Base-by-base conservation (phyloP, 2,888 invertebrate species). In the Tridacna crocea region DNA sequence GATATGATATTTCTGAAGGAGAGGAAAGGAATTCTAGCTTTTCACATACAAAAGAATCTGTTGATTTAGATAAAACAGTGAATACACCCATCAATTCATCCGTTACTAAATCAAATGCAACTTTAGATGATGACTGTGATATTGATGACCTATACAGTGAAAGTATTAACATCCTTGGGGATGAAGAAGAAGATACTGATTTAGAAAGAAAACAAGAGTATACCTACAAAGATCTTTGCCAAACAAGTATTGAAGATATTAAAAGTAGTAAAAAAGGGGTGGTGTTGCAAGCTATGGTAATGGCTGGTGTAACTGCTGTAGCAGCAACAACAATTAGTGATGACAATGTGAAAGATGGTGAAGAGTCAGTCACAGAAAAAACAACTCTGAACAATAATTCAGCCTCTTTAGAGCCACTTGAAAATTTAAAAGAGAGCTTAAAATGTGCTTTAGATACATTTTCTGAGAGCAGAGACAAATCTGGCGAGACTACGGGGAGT, bases 261-360 rank as follows among this genome's bases (percentile, higher is more conserved):
- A 72, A 74, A 72, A 27, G 26, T 27, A 63, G 58, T 48, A 77
- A 80, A 66, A 72, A 65, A 60, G 77, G 68, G 75, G 81, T 79
- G n/a, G 80, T 86, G 26, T 19, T 83, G n/a, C 81, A 83, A 58
- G 86, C 86, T 26, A 75, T 72, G 36, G 73, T 86, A 4, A 65
- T 82, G 75, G 86, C 86, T 22, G 86, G 86, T 47, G 79, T 86
- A 17, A 66, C 84, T 63, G 84, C 84, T 22, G 87, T 81, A 19
- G 87, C 83, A 36, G 77, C 82, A 22, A 84, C 82, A 22, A 72
- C 87, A 46, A 22, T 82, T 22, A 75, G 84, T 27, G 77, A 80
- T 76, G 75, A 73, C 36, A 72, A 22, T 61, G 75, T 79, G 17
- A 24, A 6, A 46, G 60, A 48, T 48, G 74, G 15, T 58, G 17